Base-by-base conservation (phyloP, 1,140 invertebrate genomes). In the Leptonema lineaticorne region DNA sequence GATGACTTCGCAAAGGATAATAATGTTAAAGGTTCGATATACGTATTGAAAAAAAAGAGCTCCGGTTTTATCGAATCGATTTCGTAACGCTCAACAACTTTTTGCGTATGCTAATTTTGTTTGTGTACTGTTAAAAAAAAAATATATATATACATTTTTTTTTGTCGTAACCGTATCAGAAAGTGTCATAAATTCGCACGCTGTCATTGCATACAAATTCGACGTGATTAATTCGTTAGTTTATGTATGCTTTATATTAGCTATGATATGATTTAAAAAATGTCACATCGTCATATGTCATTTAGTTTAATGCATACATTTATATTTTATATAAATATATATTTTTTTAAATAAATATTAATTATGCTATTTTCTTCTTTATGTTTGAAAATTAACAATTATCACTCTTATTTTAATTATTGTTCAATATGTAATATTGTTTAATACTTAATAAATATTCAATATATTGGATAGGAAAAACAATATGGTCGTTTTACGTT, bases 21-120 rank as follows among this genome's bases (percentile, higher is more conserved):
- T 5, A 4, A 18, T 20, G 20, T 26, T 53, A 53, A 53, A 53
- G 27, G 50, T 26, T 24, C 9, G 28, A 16, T 33, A 59, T 1
- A 33, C 4, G 48, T 14, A 57, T 1, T 57, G 3, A 33, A 33
- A 59, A 59, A 59, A 37, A 30, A 53, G 3, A 14, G 8, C 9
- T 14, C 18, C 50, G 27, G n/a, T n/a, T n/a, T 30, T 22, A 63
- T 48, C 60, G 46, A 63, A 45, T 48, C 60, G 60, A 63, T 46
- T 63, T 45, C 46, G 60, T 20, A 63, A 63, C 60, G 33, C 27
- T 18, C 29, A n/a, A 58, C 11, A 58, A 59, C 33, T 9, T 59
- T 59, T 28, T 29, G 28, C n/a, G 57, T 59, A 59, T 59, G 28
- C 33, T 30, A 41, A 33, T 33, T 24, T 27, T 24, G n/a, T n/a